Conservation (phyloP, 2,797 vertebrate species). For the Syngnathus acus region DNA sequence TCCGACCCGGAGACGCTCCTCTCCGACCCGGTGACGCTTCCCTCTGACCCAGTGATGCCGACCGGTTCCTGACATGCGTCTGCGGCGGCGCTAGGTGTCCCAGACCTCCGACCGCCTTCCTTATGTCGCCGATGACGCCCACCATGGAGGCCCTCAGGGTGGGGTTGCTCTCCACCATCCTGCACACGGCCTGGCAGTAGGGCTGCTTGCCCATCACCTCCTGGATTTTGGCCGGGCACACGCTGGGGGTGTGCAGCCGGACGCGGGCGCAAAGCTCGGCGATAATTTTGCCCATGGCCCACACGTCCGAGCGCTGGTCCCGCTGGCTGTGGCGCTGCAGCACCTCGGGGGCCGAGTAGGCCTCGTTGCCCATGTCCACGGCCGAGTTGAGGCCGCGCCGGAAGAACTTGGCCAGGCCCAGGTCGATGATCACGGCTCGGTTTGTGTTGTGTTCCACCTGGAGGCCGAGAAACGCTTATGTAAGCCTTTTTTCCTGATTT, state of each 20-base stretch:
- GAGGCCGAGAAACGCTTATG: background rate
- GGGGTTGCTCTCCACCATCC: constrained; percentile 58
- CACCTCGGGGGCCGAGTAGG: constrained; percentile 69
- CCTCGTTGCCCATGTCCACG: constrained; percentile 62
- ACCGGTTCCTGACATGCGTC: constrained; percentile 8
- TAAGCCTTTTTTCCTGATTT: too few species aligned
- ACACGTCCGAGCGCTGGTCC: constrained; percentile 66
- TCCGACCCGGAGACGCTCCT: constrained; percentile 15
- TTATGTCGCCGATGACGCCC: constrained; percentile 54
- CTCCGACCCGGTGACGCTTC: background rate
- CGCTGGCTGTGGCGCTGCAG: constrained; percentile 37
- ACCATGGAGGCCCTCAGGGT: constrained; percentile 47
- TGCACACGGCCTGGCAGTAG: constrained; percentile 48
- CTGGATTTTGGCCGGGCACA: constrained; percentile 57
- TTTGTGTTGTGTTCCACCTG: constrained; percentile 70
- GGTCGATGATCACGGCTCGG: constrained; percentile 70
- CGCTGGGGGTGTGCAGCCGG: constrained; percentile 55
- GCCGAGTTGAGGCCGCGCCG: constrained; percentile 61
- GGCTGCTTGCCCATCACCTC: constrained; percentile 51
- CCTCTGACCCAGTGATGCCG: constrained; percentile 29
- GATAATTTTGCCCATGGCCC: constrained; percentile 74
- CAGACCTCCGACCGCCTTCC: constrained; percentile 22
- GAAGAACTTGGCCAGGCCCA: constrained; percentile 71
- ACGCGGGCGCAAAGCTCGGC: constrained; percentile 64
- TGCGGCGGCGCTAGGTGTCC: constrained; percentile 17